These are phyloP conservation scores for Plecotus auritus DNA, from an alignment of 2,113 vertebrate genomes.

Conservation along the genomic window DNA sequence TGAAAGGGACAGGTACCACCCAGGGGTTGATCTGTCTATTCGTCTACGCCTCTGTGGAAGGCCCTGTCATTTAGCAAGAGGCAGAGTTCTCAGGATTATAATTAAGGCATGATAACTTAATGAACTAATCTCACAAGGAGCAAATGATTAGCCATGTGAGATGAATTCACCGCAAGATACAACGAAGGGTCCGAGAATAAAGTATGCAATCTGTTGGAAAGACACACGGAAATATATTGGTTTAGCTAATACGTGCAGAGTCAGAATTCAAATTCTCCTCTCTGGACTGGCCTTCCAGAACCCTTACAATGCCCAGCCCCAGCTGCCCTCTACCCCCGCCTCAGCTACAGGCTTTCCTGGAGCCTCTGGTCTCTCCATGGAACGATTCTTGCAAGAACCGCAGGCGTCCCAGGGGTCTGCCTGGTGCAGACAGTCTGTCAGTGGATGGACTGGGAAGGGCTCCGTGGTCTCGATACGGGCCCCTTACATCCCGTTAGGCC, in stretches of 20 bases:
- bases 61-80: not conserved
- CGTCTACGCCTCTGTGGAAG: not conserved
- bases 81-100: not conserved
- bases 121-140: not conserved
- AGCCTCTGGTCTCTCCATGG: not conserved
- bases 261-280: not conserved
- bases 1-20: not conserved
- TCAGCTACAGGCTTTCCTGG: not conserved
- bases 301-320: not conserved
- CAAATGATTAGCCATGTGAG: not conserved
- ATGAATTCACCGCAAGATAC: not conserved
- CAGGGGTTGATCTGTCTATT: not conserved
- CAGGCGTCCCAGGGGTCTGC: not conserved
- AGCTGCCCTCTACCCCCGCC: not conserved
- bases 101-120: not conserved
- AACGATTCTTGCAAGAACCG: not conserved
- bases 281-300: not conserved
- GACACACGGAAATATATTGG: not conserved
- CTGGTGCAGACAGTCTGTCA: not conserved
- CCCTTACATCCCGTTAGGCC: not conserved
- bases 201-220: not conserved
- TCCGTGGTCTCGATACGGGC: too few species aligned
- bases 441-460: not conserved
- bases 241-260: not conserved
- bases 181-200: not conserved